These are phyloP conservation scores for Drosophila pegasa DNA, from an alignment of 2,888 invertebrate genomes.

Conservation along the genomic window DNA sequence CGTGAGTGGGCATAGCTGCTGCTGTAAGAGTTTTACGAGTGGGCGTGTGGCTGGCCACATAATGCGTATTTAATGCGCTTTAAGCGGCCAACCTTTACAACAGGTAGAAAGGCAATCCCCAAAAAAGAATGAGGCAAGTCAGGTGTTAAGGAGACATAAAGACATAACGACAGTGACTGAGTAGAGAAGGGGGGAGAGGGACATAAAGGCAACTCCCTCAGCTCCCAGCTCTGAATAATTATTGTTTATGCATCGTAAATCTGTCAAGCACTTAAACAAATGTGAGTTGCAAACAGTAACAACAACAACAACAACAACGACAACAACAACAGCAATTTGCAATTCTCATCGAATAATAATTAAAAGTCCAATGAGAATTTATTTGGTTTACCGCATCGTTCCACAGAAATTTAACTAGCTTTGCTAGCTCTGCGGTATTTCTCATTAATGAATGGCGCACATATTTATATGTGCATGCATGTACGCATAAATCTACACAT, in stretches of 20 bases:
- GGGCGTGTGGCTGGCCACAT: constrained; percentile 33
- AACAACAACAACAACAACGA: constrained; percentile 1
- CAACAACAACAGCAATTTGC: not conserved
- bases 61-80: constrained; percentile 75
- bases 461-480: not conserved
- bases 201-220: not conserved
- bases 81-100: constrained; percentile 35
- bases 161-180: not conserved
- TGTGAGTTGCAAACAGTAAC: not conserved
- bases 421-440: not conserved
- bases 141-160: not conserved
- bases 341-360: constrained; percentile 13
- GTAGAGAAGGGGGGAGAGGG: not conserved
- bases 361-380: constrained; percentile 9
- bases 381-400: constrained; percentile 6
- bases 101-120: constrained; percentile 41
- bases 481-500: not conserved
- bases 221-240: constrained; percentile 33
- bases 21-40: constrained; percentile 33
- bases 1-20: not conserved
- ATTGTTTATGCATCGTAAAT: constrained; percentile 53
- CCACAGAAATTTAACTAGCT: constrained; percentile 4
- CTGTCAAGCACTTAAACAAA: constrained; percentile 41
- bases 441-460: constrained; percentile 3
- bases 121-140: not conserved